These are phyloP conservation scores for Procapra przewalskii DNA, from an alignment of 2,113 vertebrate genomes.

Conservation along the genomic window DNA sequence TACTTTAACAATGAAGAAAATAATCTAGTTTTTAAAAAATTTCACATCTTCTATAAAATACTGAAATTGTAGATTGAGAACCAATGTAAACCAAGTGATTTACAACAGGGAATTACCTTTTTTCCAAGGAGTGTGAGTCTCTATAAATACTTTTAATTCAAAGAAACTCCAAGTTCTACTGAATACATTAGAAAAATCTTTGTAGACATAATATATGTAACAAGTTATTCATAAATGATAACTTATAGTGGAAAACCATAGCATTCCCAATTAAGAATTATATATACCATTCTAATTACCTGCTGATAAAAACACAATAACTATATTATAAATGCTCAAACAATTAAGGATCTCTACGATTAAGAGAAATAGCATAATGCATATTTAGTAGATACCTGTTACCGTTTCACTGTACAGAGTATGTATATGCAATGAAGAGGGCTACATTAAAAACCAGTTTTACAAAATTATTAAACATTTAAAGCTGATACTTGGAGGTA, in stretches of 20 bases:
- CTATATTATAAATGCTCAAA: not conserved
- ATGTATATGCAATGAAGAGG: not conserved
- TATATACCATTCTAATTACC: not conserved
- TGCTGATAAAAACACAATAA: not conserved
- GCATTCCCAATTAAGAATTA: not conserved
- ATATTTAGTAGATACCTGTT: not conserved
- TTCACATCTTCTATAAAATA: not conserved
- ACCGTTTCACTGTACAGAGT: not conserved
- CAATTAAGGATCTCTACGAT: not conserved
- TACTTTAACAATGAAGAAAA: not conserved
- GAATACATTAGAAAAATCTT: slow-evolving; percentile 6
- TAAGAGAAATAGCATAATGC: not conserved
- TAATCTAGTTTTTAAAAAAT: slow-evolving; percentile 10
- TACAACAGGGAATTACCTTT: not conserved
- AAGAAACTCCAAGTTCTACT: not conserved
- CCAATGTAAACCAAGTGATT: not conserved
- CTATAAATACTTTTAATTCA: not conserved
- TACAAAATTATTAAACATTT: not conserved
- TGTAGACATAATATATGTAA: not conserved
- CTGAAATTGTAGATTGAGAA: not conserved
- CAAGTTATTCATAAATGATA: not conserved
- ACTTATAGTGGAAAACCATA: slow-evolving; percentile 7
- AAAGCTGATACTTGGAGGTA: not conserved
- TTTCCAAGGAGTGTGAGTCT: not conserved
- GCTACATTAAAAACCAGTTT: not conserved